These are phyloP conservation scores for Otocyon megalotis DNA, from an alignment of 2,113 vertebrate species.

Conservation along the genomic window DNA sequence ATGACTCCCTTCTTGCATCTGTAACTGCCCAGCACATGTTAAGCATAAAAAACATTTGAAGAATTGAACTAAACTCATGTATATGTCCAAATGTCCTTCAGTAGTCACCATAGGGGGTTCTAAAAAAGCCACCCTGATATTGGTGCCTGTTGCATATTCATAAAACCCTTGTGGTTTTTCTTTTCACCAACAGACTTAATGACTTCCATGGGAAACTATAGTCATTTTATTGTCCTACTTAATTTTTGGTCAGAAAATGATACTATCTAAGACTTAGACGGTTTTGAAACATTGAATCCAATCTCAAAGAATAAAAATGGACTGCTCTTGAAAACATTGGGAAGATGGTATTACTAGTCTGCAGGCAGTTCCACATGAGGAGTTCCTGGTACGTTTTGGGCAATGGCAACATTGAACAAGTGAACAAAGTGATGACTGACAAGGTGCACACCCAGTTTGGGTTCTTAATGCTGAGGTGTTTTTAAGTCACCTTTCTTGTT, in stretches of 20 bases:
- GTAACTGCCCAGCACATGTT: background rate
- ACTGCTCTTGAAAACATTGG: background rate
- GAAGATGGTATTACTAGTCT: background rate
- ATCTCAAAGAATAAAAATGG: background rate
- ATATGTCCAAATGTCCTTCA: background rate
- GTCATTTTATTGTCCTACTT: background rate
- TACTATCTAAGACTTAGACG: background rate
- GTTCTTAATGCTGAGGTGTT: background rate
- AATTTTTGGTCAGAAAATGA: constrained; percentile 42
- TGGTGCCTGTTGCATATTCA: background rate
- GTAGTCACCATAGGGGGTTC: background rate
- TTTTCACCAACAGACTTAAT: background rate
- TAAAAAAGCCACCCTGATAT: background rate
- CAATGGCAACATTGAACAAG: background rate
- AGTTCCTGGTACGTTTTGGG: background rate
- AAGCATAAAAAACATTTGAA: constrained; percentile 1
- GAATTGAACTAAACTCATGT: background rate
- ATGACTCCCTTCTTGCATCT: background rate
- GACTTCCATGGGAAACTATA: background rate
- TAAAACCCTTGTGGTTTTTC: background rate
- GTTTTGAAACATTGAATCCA: constrained; percentile 61
- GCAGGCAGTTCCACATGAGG: background rate
- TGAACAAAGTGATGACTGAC: background rate
- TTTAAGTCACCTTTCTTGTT: constrained; percentile 45
- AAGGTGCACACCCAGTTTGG: background rate